A percentile compares a stretch with the other conserved stretches of the same genome.
Conservation (phyloP, 2,888 invertebrate genomes). For the Andrena marginata region DNA sequence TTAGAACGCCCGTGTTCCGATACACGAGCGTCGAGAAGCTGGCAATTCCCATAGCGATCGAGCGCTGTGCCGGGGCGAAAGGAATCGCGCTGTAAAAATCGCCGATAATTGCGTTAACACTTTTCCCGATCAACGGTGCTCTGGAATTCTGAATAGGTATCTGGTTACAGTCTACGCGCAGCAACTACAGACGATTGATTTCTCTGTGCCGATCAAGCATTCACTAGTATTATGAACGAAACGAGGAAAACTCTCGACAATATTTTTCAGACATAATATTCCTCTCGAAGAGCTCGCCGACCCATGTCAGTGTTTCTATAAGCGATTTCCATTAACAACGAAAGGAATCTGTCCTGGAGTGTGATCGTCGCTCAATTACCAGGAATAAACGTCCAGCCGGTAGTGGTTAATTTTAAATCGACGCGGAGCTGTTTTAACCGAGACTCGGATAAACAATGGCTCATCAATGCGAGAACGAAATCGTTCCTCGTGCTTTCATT, state of each 20-base stretch:
- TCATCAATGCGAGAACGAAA: constrained; percentile 32
- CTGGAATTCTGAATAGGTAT: not conserved
- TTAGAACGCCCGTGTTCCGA: constrained; percentile 43
- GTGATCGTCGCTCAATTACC: constrained; percentile 4
- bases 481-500: constrained; percentile 33
- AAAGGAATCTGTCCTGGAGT: not conserved
- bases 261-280: not conserved
- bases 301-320: not conserved
- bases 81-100: constrained; percentile 8
- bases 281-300: not conserved
- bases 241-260: not conserved
- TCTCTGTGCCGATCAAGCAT: not conserved
- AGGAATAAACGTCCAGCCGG: not conserved
- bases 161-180: not conserved
- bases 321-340: not conserved
- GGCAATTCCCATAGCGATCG: constrained; percentile 42
- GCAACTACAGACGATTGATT: not conserved
- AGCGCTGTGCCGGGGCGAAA: not conserved
- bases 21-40: constrained; percentile 12
- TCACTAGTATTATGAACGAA: not conserved
- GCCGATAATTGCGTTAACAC: not conserved
- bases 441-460: constrained; percentile 25
- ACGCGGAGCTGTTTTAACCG: constrained; percentile 33
- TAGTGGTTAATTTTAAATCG: constrained; percentile 18
- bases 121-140: not conserved